phyloP scores from a whole-genome alignment of 2,797 vertebrate species.

The Myiothlypis coronata region DNA sequence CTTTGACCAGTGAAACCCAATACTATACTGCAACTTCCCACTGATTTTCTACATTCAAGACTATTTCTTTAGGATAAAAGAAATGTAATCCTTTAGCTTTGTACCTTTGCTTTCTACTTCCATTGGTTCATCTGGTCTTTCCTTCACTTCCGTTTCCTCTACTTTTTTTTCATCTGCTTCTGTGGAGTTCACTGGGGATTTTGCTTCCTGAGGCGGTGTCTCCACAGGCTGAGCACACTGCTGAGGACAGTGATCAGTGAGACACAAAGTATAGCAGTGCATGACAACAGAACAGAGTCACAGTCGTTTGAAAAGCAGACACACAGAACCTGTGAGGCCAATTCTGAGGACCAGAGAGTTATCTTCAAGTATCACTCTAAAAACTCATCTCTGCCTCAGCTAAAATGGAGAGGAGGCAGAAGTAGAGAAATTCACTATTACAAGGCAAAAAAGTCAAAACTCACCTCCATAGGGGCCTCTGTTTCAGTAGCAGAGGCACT shows the following conservation, averaged over 20 bases:
- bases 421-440: background rate
- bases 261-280: background rate
- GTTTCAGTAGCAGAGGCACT: conserved; percentile 51
- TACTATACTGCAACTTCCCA: background rate
- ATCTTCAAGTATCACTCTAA: background rate
- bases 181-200: conserved; percentile 66
- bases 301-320: background rate
- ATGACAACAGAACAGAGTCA: background rate
- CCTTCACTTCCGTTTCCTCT: conserved; percentile 72
- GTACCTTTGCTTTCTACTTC: conserved; percentile 78
- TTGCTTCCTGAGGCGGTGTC: conserved; percentile 66
- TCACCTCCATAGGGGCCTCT: conserved; percentile 72
- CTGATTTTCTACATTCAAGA: background rate
- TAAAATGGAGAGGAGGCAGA: background rate
- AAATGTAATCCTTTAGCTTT: background rate
- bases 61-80: background rate
- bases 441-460: background rate
- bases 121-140: conserved; percentile 77
- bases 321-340: background rate
- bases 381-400: background rate
- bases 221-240: conserved; percentile 66
- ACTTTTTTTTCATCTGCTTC: conserved; percentile 86
- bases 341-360: background rate
- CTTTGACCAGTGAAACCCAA: background rate
- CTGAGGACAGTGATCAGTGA: background rate